Conservation (phyloP, 2,888 invertebrate species). For the Temnothorax rugatulus region DNA sequence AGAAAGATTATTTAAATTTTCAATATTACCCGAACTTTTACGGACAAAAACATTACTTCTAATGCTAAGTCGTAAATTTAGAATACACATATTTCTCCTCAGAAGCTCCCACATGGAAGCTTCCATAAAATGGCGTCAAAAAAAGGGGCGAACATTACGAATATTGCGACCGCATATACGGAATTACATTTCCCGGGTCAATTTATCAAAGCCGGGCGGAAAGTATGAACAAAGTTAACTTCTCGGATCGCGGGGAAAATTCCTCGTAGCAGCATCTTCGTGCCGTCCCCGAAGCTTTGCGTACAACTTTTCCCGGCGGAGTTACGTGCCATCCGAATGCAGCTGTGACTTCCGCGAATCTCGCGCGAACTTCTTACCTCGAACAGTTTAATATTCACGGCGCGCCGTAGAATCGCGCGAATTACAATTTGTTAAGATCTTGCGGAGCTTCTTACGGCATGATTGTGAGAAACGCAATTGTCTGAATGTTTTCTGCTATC, state of each 20-base stretch:
- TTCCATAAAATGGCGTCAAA: constrained; percentile 22
- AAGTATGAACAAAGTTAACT: constrained; percentile 38
- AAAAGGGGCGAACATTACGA: constrained; percentile 11
- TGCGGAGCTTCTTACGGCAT: neutral
- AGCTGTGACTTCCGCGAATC: constrained; percentile 27
- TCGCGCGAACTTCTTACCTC: constrained; percentile 7
- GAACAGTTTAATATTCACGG: constrained; percentile 43
- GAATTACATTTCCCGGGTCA: constrained; percentile 13
- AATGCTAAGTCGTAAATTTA: neutral
- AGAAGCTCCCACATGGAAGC: neutral
- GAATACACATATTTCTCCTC: neutral
- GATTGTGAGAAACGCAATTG: neutral
- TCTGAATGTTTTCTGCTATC: neutral
- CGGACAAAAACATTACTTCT: neutral
- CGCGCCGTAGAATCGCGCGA: neutral
- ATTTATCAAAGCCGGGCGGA: constrained; percentile 37
- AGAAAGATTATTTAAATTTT: constrained; percentile 7
- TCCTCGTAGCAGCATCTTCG: constrained; percentile 15
- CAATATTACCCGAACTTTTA: neutral
- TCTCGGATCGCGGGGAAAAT: neutral
- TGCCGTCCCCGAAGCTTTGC: constrained; percentile 33
- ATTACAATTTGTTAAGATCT: constrained; percentile 39
- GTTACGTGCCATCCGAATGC: constrained; percentile 15
- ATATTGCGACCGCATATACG: neutral
- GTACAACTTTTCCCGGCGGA: constrained; percentile 45